phyloP scores from a whole-genome alignment of 2,113 vertebrate species.

The Megaleporinus macrocephalus region DNA sequence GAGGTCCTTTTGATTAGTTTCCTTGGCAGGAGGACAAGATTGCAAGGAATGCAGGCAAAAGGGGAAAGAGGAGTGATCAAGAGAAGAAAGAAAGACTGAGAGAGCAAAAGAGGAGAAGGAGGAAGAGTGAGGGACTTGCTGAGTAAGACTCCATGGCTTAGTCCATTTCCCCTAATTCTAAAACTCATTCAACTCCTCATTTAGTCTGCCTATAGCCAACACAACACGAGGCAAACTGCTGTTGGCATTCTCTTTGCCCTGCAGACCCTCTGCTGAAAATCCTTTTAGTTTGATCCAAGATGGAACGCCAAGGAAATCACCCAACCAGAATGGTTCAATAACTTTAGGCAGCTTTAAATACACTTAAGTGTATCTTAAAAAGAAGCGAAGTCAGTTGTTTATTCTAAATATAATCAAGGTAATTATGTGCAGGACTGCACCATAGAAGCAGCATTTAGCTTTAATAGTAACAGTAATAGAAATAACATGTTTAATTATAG shows the following conservation, averaged over 20 bases:
- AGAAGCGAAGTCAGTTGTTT: neutral
- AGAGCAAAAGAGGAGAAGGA: slow-evolving; percentile 55
- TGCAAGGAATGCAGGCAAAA: slow-evolving; percentile 83
- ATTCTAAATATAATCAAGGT: neutral
- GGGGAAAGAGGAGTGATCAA: slow-evolving; percentile 80
- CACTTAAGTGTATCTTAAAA: neutral
- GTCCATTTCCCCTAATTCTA: slow-evolving; percentile 67
- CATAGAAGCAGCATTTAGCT: too few species aligned
- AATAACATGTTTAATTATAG: too few species aligned
- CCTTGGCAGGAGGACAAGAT: slow-evolving; percentile 89
- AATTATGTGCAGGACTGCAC: neutral
- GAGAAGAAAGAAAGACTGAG: slow-evolving; percentile 62
- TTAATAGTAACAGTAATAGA: too few species aligned
- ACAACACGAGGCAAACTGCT: neutral
- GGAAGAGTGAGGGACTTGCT: slow-evolving; percentile 44
- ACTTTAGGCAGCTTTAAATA: neutral
- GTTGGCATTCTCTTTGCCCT: neutral
- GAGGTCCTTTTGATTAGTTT: slow-evolving; percentile 86
- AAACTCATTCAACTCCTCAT: slow-evolving; percentile 24
- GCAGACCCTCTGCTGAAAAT: neutral
- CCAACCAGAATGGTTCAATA: neutral
- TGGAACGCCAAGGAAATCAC: neutral
- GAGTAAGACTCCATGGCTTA: slow-evolving; percentile 65
- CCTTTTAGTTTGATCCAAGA: neutral
- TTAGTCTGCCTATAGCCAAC: neutral